Percentiles rank a stretch among this genome's conserved stretches.
These are phyloP conservation scores for Myrmecobius fasciatus DNA, from an alignment of 2,113 vertebrate genomes.

Conservation along the genomic window DNA sequence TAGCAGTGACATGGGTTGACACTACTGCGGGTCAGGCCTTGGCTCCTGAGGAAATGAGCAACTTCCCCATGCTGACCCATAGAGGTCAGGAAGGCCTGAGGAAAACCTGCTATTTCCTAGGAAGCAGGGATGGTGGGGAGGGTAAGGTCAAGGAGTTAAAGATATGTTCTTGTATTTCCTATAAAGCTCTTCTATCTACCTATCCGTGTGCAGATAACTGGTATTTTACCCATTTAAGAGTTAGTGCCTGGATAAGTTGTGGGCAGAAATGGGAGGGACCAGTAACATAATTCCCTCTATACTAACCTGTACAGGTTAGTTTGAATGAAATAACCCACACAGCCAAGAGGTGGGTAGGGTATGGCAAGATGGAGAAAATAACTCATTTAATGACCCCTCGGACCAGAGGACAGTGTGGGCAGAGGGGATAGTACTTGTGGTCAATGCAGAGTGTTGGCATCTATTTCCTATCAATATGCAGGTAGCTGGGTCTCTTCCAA, in stretches of 20 bases:
- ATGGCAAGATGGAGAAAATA: background rate
- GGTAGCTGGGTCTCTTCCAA: background rate
- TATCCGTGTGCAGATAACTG: background rate
- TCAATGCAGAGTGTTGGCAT: background rate
- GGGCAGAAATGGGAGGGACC: background rate
- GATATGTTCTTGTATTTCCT: background rate
- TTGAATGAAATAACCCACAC: background rate
- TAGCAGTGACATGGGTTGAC: background rate
- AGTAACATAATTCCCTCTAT: background rate
- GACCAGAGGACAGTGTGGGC: background rate
- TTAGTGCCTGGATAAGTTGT: background rate
- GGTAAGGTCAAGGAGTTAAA: background rate
- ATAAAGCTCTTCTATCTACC: constrained; percentile 2
- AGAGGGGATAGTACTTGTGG: background rate
- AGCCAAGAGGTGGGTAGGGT: background rate
- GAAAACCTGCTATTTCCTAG: background rate
- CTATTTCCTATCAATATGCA: background rate
- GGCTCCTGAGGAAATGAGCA: background rate
- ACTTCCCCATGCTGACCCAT: background rate
- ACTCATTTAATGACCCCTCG: background rate
- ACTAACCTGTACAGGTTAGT: background rate
- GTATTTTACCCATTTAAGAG: background rate
- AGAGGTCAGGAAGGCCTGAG: background rate
- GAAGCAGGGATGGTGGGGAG: background rate
- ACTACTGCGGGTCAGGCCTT: background rate